Conservation (phyloP, 2,113 vertebrate genomes). For the Chloroceryle aenea region DNA sequence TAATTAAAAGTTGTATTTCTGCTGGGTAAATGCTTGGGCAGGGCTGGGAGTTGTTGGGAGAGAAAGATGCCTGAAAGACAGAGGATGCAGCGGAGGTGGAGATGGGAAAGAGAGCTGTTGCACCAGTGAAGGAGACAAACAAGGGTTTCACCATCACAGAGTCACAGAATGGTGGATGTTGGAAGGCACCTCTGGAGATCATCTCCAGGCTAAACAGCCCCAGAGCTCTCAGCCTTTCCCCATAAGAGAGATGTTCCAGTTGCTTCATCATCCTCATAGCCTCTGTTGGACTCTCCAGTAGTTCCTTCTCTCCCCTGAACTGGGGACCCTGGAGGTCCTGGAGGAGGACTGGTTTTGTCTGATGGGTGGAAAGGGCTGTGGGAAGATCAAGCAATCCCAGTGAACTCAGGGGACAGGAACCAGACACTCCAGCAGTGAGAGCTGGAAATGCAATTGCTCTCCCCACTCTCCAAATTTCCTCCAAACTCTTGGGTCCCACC, state of each 20-base stretch:
- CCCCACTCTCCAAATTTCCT: too few species aligned
- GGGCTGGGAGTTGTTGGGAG: neutral
- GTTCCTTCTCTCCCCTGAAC: too few species aligned
- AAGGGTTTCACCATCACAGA: neutral
- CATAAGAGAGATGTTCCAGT: too few species aligned
- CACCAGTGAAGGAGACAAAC: neutral
- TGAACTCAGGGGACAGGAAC: neutral
- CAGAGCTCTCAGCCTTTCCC: too few species aligned
- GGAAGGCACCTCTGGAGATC: too few species aligned
- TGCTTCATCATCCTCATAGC: too few species aligned
- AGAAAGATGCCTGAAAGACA: neutral
- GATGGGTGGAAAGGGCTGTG: neutral
- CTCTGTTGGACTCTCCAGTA: too few species aligned
- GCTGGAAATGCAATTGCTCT: neutral
- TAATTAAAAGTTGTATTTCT: conserved; percentile 66
- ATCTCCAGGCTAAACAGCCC: too few species aligned
- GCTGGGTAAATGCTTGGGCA: conserved; percentile 26
- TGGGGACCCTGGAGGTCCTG: neutral
- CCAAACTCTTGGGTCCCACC: neutral
- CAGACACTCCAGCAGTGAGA: neutral
- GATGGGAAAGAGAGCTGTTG: neutral
- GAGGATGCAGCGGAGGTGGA: neutral
- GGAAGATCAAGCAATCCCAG: neutral
- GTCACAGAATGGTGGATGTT: too few species aligned
- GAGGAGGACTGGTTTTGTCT: neutral